These are phyloP conservation scores for Heterochromis multidens DNA, from an alignment of 2,113 vertebrate genomes.

Conservation along the genomic window DNA sequence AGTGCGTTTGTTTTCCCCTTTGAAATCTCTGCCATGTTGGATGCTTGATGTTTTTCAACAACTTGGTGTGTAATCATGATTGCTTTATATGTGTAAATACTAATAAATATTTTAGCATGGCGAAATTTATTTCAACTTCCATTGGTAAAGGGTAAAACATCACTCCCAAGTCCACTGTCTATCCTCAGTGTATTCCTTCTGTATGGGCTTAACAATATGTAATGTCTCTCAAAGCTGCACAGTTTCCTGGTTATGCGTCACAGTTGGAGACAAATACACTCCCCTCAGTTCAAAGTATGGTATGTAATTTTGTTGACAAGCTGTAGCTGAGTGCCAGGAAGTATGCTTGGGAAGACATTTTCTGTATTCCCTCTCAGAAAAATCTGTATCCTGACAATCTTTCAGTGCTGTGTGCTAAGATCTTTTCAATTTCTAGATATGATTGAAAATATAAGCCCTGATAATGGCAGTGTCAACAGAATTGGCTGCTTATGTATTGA, in stretches of 20 bases:
- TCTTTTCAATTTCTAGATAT: conserved; percentile 4
- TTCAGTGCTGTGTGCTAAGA: neutral
- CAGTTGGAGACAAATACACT: conserved; percentile 43
- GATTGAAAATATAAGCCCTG: conserved; percentile 2
- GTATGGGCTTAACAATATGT: conserved; percentile 2
- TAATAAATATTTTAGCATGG: neutral
- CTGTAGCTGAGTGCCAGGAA: conserved; percentile 24
- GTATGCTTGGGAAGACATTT: conserved; percentile 8
- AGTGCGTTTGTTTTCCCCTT: neutral
- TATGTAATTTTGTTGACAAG: conserved; percentile 63
- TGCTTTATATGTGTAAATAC: neutral
- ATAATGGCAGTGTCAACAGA: neutral
- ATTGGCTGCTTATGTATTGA: neutral
- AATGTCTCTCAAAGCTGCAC: conserved; percentile 15
- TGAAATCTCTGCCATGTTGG: neutral
- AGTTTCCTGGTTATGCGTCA: conserved; percentile 42
- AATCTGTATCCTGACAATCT: conserved; percentile 1
- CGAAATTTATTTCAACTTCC: neutral
- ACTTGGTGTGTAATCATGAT: neutral
- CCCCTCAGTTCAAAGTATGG: conserved; percentile 47
- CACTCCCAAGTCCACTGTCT: neutral
- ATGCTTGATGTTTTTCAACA: neutral
- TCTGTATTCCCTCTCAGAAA: conserved; percentile 7
- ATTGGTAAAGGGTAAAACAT: neutral
- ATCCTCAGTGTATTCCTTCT: neutral